Percentiles rank a stretch among this genome's conserved stretches.
Evolutionary conservation across 2,797 vertebrate genomes (phyloP).

Genomic region (Menidia menidia): DNA sequence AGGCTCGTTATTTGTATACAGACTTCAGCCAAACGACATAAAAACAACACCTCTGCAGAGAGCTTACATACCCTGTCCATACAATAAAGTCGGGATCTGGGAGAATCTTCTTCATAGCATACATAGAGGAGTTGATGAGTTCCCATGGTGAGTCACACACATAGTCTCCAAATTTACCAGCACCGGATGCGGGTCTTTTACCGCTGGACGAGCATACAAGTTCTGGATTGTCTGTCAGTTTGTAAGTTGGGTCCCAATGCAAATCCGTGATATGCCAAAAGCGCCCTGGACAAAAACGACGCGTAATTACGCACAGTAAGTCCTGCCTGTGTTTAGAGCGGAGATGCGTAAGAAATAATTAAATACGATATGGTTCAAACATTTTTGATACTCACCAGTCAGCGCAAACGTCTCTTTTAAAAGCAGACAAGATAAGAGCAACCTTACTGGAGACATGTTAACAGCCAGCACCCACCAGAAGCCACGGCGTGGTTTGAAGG

Average conservation of each 20-base stretch:
- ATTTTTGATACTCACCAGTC: constrained; percentile 55
- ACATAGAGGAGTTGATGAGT: constrained; percentile 87
- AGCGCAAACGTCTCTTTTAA: constrained; percentile 42
- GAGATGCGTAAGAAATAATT: neutral
- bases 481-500: constrained; percentile 23
- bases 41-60: neutral
- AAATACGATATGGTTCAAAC: neutral
- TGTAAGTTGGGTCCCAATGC: constrained; percentile 90
- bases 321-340: no score
- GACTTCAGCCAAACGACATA: neutral
- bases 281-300: constrained; percentile 72
- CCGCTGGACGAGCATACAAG: constrained; percentile 88
- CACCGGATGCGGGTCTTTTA: constrained; percentile 68
- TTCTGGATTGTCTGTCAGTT: constrained; percentile 64
- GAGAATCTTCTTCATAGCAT: constrained; percentile 87
- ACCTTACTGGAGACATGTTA: constrained; percentile 50
- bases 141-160: constrained; percentile 90
- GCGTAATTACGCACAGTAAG: constrained; percentile 23
- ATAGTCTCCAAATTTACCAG: constrained; percentile 90
- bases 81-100: constrained; percentile 91
- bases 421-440: constrained; percentile 60
- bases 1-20: neutral
- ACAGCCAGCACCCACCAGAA: constrained; percentile 12
- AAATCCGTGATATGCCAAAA: constrained; percentile 97
- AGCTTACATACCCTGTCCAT: constrained; percentile 90